phyloP scores from a whole-genome alignment of 2,113 vertebrate species.

The Oophaga pumilio region DNA sequence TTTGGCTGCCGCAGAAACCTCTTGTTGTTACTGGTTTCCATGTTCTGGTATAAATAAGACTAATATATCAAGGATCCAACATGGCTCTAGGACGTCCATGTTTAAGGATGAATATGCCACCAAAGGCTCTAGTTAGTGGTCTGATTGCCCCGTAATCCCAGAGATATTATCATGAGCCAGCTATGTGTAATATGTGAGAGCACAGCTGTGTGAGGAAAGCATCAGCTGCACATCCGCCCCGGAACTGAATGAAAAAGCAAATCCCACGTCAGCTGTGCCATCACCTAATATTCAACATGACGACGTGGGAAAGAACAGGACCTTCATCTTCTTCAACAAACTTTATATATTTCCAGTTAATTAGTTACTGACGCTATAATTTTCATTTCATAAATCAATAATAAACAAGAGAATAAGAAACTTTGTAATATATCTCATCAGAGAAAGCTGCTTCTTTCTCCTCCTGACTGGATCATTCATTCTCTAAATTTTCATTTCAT shows the following conservation, averaged over 20 bases:
- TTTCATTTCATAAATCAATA: no score
- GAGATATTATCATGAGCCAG: not conserved
- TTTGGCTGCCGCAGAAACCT: not conserved
- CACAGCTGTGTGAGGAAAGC: constrained; percentile 12
- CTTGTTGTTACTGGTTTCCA: not conserved
- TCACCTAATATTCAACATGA: not conserved
- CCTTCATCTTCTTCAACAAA: not conserved
- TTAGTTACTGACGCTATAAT: no score
- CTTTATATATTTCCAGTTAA: no score
- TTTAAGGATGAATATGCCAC: not conserved
- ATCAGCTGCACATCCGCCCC: constrained; percentile 20
- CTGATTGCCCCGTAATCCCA: not conserved
- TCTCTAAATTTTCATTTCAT: no score
- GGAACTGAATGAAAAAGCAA: not conserved
- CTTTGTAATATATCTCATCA: no score
- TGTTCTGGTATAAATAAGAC: not conserved
- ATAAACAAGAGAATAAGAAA: no score
- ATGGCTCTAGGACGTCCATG: not conserved
- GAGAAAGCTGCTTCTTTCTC: no score
- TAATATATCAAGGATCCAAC: not conserved
- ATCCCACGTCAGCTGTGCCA: not conserved
- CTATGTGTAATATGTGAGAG: constrained; percentile 31
- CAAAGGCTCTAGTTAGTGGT: not conserved
- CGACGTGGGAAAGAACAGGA: not conserved
- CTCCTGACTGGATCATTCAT: no score